Percentiles rank a stretch among this genome's conserved stretches.
These are phyloP conservation scores for Nephrotoma appendiculata DNA, from an alignment of 2,888 invertebrate genomes.

Conservation along the genomic window DNA sequence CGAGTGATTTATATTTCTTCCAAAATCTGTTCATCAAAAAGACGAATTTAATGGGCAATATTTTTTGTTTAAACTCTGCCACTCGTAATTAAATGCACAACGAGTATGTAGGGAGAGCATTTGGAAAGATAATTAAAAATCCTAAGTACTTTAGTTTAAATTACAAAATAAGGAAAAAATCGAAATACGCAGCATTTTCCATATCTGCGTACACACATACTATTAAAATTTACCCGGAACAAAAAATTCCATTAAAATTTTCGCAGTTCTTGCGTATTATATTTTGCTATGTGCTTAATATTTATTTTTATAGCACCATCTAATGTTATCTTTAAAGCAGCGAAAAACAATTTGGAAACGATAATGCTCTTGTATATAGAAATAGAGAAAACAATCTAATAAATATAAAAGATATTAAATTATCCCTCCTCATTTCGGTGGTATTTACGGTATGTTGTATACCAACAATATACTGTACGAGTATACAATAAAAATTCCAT, in stretches of 20 bases:
- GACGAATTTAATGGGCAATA: background rate
- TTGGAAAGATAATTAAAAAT: background rate
- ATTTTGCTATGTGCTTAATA: background rate
- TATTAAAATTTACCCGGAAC: background rate
- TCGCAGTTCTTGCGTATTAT: background rate
- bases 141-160: background rate
- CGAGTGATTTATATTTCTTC: background rate
- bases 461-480: background rate
- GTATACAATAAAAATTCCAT: background rate
- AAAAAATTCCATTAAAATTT: background rate
- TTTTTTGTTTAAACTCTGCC: background rate
- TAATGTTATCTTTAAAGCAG: background rate
- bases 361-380: background rate
- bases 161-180: background rate
- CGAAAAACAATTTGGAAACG: background rate
- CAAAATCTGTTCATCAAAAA: background rate
- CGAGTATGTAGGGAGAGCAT: background rate
- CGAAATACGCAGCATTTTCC: background rate
- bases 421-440: background rate
- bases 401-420: background rate
- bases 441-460: background rate
- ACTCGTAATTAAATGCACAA: background rate
- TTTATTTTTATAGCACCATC: background rate
- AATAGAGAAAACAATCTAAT: background rate
- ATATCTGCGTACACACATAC: background rate